These are phyloP conservation scores for Eupithecia abbreviata DNA, from an alignment of 2,888 invertebrate genomes.

Conservation along the genomic window DNA sequence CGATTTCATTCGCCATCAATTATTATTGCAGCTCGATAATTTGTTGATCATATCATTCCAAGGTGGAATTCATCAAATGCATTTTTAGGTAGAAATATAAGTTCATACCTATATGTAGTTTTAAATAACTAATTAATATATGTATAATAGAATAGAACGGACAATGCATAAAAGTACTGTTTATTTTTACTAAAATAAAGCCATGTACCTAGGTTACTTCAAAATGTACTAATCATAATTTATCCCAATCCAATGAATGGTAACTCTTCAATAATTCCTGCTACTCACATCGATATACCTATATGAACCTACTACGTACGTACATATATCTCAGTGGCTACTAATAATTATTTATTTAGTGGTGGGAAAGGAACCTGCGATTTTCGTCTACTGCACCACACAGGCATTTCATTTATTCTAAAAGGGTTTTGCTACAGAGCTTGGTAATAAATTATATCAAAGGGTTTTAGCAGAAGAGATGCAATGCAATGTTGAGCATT, in stretches of 20 bases:
- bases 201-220: too few species aligned
- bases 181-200: too few species aligned
- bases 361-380: neutral
- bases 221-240: too few species aligned
- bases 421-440: neutral
- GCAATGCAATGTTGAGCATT: neutral
- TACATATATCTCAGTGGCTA: neutral
- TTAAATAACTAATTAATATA: too few species aligned
- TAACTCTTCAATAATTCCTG: too few species aligned
- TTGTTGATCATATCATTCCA: conserved; percentile 29
- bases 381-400: too few species aligned
- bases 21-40: conserved; percentile 26
- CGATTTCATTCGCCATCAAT: conserved; percentile 39
- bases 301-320: too few species aligned
- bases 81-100: neutral
- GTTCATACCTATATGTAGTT: neutral
- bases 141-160: too few species aligned
- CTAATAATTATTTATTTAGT: neutral
- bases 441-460: neutral
- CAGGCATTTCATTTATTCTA: neutral
- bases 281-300: too few species aligned
- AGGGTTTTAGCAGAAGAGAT: neutral
- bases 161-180: too few species aligned
- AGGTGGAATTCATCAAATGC: neutral
- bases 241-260: too few species aligned